phyloP scores from a whole-genome alignment of 2,888 invertebrate genomes.

The Clitarchus hookeri region DNA sequence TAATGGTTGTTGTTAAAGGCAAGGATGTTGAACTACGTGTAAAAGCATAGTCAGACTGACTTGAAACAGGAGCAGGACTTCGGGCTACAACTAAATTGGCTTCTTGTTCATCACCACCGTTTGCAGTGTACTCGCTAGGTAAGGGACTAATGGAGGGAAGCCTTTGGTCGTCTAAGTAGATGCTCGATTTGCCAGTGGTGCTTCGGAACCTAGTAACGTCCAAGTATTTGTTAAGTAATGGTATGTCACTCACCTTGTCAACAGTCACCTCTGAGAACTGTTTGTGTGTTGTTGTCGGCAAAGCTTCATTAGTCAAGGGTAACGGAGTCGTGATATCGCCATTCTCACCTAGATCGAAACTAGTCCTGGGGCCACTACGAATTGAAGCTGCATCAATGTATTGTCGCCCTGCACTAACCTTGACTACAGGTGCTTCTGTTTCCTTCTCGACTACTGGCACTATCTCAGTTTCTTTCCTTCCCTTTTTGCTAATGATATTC shows the following conservation, averaged over 20 bases:
- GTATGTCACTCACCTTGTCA: conserved; percentile 16
- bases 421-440: neutral
- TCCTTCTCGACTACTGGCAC: neutral
- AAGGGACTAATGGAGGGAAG: neutral
- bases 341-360: neutral
- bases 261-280: neutral
- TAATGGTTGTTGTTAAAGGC: neutral
- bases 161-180: neutral
- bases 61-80: neutral
- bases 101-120: neutral
- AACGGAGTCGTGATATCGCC: neutral
- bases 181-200: neutral
- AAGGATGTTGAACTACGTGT: neutral
- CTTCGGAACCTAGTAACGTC: neutral
- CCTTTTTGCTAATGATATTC: conserved; percentile 18
- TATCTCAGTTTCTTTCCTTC: neutral
- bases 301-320: neutral
- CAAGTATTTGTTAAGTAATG: neutral
- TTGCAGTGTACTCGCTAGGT: neutral
- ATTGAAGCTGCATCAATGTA: conserved; percentile 15
- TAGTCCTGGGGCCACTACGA: neutral
- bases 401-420: conserved; percentile 17
- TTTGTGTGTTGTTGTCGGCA: neutral
- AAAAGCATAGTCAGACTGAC: neutral
- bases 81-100: neutral